phyloP scores from a whole-genome alignment of 2,888 invertebrate species.

The Limnephilus lunatus region DNA sequence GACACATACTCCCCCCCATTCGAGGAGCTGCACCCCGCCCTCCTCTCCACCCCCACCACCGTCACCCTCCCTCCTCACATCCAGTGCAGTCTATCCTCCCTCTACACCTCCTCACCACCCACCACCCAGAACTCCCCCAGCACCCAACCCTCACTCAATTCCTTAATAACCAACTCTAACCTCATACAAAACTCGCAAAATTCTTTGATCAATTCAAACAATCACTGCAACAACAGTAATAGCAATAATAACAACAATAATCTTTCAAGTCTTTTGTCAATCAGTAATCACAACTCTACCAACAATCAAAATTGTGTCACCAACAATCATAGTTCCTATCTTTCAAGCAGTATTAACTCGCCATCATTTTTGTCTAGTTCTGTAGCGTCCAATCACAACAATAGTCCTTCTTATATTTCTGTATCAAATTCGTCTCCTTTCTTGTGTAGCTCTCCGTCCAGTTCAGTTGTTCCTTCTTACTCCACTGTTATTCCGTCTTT shows the following conservation, averaged over 20 bases:
- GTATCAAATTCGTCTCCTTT: neutral
- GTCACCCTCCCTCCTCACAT: neutral
- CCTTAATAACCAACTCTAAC: neutral
- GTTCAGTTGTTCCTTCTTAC: neutral
- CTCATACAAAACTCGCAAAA: neutral
- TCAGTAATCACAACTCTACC: neutral
- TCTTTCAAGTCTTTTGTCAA: neutral
- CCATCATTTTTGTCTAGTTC: neutral
- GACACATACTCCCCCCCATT: constrained; percentile 81
- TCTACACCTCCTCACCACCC: neutral
- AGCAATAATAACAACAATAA: neutral
- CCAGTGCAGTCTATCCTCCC: neutral
- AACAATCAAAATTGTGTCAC: neutral
- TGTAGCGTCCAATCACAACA: neutral
- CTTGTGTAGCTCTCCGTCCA: neutral
- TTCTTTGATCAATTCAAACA: neutral
- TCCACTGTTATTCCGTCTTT: neutral
- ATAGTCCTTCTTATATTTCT: neutral
- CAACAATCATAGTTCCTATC: neutral
- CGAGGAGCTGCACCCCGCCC: constrained; percentile 66
- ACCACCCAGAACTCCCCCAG: neutral
- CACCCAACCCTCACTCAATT: neutral
- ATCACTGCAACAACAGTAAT: neutral
- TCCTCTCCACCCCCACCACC: constrained; percentile 72
- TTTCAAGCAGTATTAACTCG: neutral